Evolutionary conservation across 2,113 vertebrate genomes (phyloP), one percentile per base, ranked within the genome.

Genomic region (Enhydra lutris): DNA sequence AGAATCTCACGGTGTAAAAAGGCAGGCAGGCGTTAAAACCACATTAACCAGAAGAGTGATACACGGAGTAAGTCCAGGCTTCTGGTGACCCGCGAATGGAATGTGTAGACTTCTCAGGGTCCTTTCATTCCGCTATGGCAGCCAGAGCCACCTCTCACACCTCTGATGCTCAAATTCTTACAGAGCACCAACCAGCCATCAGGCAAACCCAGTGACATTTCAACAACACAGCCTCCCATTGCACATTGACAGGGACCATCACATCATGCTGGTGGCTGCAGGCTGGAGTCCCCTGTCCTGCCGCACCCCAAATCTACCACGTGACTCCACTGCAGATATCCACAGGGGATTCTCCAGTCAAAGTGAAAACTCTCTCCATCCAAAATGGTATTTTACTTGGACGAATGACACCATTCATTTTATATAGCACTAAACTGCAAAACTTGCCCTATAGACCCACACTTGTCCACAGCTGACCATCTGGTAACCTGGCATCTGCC

Each of bases 361-460:
- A 80, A 92, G 12, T 59, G 81, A 86, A 90, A 73, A 36, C 14
- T 82, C 52, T 67, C 91, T 67, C 83, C 47, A 92, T 12, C 23
- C 59, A 78, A 85, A 93, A 34, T 61, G 7, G 3, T 34, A 47
- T 14, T 83, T 78, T 86, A n/a, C 89, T 3, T 42, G 39, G n/a
- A 18, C 34, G 26, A 91, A 55, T 18, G 78, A 50, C 83, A 82
- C 13, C 15, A 69, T 29, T 93, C 36, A 95, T 74, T 88, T 73
- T 47, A 31, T 4, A 26, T 0, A 67, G 20, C 50, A 91, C 42
- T 42, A 31, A 83, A 24, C 52, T 57, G 26, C 34, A 87, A 88
- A 87, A 69, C 18, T 8, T 57, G 34, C 8, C 47, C 89, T 39
- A 39, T 3, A 42, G 20, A 42, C 36, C 74, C 9, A 55, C 8